Base-by-base conservation (phyloP, 2,888 invertebrate species). In the Malthinus seriepunctatus region DNA sequence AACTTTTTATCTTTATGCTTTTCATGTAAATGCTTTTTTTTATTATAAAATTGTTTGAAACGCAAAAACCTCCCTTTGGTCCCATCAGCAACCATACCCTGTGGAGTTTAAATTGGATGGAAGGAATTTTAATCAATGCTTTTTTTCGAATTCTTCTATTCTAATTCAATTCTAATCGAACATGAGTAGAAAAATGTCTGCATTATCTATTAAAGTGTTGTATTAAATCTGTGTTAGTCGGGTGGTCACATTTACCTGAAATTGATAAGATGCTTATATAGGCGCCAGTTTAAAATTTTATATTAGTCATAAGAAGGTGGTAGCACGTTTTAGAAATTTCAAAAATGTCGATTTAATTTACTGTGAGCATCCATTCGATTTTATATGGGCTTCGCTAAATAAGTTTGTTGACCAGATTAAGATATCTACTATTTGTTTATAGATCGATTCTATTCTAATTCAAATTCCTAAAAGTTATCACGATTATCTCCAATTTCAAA, bases 211-310 rank as follows among this genome's bases (percentile, higher is more conserved):
- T 42, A 42, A 48, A 51, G 49, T 34, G 46, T 11, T 59, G 39
- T 49, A 58, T 58, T 53, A 53, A 53, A 53, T 52, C 53, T 45
- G 54, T 50, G 55, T 53, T 51, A 47, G 59, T 56, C 56, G 56
- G 52, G 48, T 56, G 56, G 60, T 32, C 60, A 34, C 44, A 53
- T 58, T 47, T 49, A 58, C 52, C 52, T 51, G 39, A 56, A 46
- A 39, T 34, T 58, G 60, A 61, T 61, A 61, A 61, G 45, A 56
- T 47, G 23, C 23, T 23, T 23, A 37, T 23, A 12, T 44, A 37
- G 60, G 60, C 60, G 56, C 60, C 60, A 61, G 32, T 35, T 35
- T 23, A 48, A 53, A 61, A 53, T 61, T 56, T 53, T 46, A 8
- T 48, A 52, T 56, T 61, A 47, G 39, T 56, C 60, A 51, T 34